Base-by-base conservation (phyloP, 2,888 invertebrate genomes). In the Hypsopygia costalis region DNA sequence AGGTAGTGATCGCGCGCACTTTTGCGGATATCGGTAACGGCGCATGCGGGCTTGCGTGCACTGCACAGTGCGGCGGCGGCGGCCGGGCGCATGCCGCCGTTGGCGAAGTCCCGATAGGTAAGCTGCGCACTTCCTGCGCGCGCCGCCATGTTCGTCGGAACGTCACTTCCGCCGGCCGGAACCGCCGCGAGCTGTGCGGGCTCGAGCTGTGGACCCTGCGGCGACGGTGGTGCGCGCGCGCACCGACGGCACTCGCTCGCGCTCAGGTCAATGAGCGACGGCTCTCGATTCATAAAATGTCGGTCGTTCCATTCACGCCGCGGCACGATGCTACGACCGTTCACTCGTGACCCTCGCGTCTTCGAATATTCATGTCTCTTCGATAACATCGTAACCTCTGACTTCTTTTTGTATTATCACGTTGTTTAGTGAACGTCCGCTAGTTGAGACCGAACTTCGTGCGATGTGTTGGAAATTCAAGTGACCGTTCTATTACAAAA, bases 101-200 rank as follows among this genome's bases (percentile, higher is more conserved):
- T 64, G 71, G 61, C 73, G 70, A 69, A 81, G 80, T 85, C 83
- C 83, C 81, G 81, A 72, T 83, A 81, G 87, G 87, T 86, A 83
- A 87, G 88, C 87, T 87, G 87, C 87, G 87, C 87, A 87, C 83
- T 87, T 87, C 86, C 87, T 87, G 87, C 86, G 80, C 77, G 82
- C 79, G 74, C 83, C 85, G 86, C 86, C 87, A 86, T 85, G 78
- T 86, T 87, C 85, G 77, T 64, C 68, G 74, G 74, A 72, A 77
- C 86, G 86, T 85, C 85, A 86, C 81, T 82, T 86, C 86, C 85
- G 81, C 68, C 73, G 70, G 71, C 77, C 79, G 80, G 78, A 79
- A 77, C 78, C 68, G 69, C 71, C 65, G 67, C 66, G 61, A 62
- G 67, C 62, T 47, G 60, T 53, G 60, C 66, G 65, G 65, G 64